Conservation (phyloP, 2,113 vertebrate species). For the Eretmodus cyanostictus region DNA sequence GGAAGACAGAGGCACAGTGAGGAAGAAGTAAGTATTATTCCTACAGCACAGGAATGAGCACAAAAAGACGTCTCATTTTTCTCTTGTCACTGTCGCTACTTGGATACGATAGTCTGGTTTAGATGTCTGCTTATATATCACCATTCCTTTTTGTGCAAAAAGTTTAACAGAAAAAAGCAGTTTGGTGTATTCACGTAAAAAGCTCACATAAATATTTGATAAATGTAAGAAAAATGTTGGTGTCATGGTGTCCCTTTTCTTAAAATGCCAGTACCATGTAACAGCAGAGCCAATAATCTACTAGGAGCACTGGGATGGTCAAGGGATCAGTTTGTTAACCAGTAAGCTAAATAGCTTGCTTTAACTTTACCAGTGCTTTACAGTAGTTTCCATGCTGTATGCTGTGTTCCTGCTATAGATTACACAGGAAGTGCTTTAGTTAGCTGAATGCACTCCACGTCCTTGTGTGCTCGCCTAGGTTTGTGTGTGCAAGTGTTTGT, state of each 20-base stretch:
- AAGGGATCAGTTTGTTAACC: neutral
- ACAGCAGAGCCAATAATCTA: neutral
- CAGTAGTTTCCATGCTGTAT: neutral
- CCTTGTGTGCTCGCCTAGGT: neutral
- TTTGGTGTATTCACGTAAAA: neutral
- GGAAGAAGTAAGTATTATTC: neutral
- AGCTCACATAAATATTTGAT: neutral
- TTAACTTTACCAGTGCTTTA: neutral
- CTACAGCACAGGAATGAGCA: neutral
- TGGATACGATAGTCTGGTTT: neutral
- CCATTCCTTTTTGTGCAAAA: neutral
- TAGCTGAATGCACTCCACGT: neutral
- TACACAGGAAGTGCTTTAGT: constrained; percentile 23
- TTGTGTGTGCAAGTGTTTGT: neutral
- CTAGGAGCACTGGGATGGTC: neutral
- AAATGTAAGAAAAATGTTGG: neutral
- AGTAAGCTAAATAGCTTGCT: neutral
- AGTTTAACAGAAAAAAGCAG: neutral
- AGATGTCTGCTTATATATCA: neutral
- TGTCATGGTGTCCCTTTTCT: neutral
- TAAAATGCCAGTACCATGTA: neutral
- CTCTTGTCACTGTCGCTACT: neutral
- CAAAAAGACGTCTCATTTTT: neutral
- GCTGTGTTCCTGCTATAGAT: neutral
- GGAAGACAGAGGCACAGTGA: neutral